These are phyloP conservation scores for Xylocopa sonorina DNA, from an alignment of 1,140 invertebrate genomes.

Conservation along the genomic window DNA sequence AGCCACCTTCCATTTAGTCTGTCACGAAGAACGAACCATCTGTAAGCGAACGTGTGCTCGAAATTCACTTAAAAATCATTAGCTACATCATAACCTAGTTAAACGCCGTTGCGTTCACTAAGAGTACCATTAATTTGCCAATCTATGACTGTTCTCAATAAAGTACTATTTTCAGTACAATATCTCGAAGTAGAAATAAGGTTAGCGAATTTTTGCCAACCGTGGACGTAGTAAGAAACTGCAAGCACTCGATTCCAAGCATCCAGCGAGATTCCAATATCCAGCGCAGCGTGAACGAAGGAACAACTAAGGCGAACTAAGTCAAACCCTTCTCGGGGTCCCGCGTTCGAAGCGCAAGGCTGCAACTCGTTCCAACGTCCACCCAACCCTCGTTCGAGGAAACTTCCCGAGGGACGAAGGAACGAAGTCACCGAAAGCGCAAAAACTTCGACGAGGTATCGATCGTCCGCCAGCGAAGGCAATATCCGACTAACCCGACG, in stretches of 20 bases:
- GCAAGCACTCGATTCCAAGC: too few relatives aligned
- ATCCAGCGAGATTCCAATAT: neutral
- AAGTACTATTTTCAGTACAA: too few relatives aligned
- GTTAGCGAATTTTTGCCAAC: too few relatives aligned
- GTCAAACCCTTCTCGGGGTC: constrained; percentile 7
- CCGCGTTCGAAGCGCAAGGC: neutral
- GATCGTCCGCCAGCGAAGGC: constrained; percentile 26
- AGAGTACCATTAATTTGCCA: too few relatives aligned
- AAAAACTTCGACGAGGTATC: constrained; percentile 45
- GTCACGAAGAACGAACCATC: neutral
- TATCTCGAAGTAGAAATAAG: too few relatives aligned
- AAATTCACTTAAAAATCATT: too few relatives aligned
- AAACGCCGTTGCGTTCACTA: too few relatives aligned
- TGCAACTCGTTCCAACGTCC: constrained; percentile 22
- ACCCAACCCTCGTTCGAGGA: neutral
- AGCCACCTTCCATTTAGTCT: neutral
- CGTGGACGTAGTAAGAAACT: too few relatives aligned
- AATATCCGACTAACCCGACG: constrained; percentile 37
- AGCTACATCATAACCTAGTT: too few relatives aligned
- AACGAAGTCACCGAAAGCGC: constrained; percentile 33
- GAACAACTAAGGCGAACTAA: neutral
- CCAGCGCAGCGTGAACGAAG: neutral
- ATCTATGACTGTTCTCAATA: too few relatives aligned
- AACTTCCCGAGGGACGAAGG: constrained; percentile 11
- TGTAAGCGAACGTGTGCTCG: too few relatives aligned